Evolutionary conservation across 30 jellyfish, hydroid and myxozoan species (phyloP).

Genomic region (Cassiopea xamachana): DNA sequence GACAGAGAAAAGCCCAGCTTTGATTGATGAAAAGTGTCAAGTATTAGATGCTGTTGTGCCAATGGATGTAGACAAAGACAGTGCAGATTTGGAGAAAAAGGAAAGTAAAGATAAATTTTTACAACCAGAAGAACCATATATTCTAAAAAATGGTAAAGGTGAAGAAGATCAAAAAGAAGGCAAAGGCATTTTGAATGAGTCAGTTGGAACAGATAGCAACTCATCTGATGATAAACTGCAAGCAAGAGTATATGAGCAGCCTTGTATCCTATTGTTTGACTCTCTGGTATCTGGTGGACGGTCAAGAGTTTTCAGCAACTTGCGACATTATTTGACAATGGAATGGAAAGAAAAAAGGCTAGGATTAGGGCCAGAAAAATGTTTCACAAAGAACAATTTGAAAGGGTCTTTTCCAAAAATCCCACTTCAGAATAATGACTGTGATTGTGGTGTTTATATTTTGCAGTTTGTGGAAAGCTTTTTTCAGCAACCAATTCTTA

Average conservation of each 20-base stretch:
- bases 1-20: not conserved
- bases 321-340: constrained; percentile 78
- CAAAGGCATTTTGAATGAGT: not conserved
- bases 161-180: not conserved
- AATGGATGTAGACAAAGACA: constrained; percentile 1
- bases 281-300: constrained; percentile 89
- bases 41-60: not conserved
- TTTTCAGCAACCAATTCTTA: constrained; percentile 66
- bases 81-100: too few species aligned
- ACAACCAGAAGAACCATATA: not conserved
- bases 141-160: not conserved
- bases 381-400: constrained; percentile 77
- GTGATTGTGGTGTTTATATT: constrained; percentile 94
- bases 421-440: constrained; percentile 93
- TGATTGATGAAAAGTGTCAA: not conserved
- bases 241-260: constrained; percentile 37
- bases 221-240: not conserved
- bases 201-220: not conserved
- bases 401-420: constrained; percentile 88
- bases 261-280: constrained; percentile 91
- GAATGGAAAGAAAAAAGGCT: constrained; percentile 87
- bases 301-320: constrained; percentile 80
- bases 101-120: not conserved
- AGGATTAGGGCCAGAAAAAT: constrained; percentile 40
- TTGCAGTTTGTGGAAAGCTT: constrained; percentile 94